phyloP scores from a whole-genome alignment of 2,888 invertebrate species.

The Calliphora vomitoria region DNA sequence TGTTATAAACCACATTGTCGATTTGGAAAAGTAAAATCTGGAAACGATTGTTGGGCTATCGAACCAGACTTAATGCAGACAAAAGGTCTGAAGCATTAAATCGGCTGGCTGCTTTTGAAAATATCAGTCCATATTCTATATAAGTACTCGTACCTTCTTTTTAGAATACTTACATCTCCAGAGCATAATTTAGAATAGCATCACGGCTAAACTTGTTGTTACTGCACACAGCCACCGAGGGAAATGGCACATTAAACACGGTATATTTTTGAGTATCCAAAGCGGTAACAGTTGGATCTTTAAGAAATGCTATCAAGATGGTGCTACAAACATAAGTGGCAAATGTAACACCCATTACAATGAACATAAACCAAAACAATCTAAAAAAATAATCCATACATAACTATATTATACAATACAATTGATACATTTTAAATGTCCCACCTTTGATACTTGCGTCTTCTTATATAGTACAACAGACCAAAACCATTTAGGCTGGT shows the following conservation, averaged over 20 bases:
- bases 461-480: constrained; percentile 78
- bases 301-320: constrained; percentile 77
- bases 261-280: constrained; percentile 74
- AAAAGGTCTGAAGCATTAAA: no score
- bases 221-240: constrained; percentile 79
- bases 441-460: constrained; percentile 79
- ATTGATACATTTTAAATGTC: background rate
- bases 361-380: constrained; percentile 80
- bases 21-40: no score
- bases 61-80: no score
- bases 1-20: no score
- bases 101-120: no score
- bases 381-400: constrained; percentile 64
- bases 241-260: constrained; percentile 75
- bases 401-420: background rate
- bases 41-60: no score
- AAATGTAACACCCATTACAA: constrained; percentile 77
- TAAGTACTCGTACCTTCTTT: no score
- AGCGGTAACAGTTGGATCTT: constrained; percentile 78
- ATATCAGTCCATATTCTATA: no score
- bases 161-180: constrained; percentile 73
- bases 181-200: constrained; percentile 73
- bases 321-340: constrained; percentile 77
- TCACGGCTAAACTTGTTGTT: constrained; percentile 79
- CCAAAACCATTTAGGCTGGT: constrained; percentile 82